These are phyloP conservation scores for Cynopterus sphinx DNA, from an alignment of 2,797 vertebrate species.

Conservation along the genomic window DNA sequence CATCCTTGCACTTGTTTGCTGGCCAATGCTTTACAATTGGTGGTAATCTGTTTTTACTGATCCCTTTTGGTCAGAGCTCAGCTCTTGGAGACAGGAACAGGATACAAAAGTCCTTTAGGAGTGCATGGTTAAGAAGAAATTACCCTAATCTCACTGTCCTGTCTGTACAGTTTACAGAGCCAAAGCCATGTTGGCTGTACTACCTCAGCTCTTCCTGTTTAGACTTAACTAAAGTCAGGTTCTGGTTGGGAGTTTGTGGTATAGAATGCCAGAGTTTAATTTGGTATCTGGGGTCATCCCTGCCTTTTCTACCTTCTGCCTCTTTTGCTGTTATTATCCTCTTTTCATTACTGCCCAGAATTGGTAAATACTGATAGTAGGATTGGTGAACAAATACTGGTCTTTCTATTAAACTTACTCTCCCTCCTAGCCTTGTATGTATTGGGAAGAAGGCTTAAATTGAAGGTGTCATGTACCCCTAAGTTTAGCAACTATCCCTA, in stretches of 20 bases:
- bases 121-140: constrained; percentile 33
- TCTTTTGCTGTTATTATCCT: constrained; percentile 34
- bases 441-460: background rate
- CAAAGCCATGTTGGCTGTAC: background rate
- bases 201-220: background rate
- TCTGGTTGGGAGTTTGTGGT: background rate
- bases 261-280: background rate
- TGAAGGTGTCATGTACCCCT: background rate
- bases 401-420: constrained; percentile 26
- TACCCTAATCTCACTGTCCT: background rate
- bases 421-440: background rate
- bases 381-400: background rate
- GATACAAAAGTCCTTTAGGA: constrained; percentile 2
- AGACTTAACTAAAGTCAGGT: background rate
- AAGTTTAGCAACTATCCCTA: constrained; percentile 15
- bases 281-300: background rate
- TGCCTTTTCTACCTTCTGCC: background rate
- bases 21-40: background rate
- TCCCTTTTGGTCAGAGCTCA: background rate
- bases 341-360: background rate
- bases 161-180: background rate
- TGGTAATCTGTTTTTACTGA: constrained; percentile 18
- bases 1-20: constrained; percentile 49
- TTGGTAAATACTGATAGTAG: background rate
- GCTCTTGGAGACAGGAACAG: background rate